phyloP scores from a whole-genome alignment of 1,140 invertebrate genomes.

The Heliconius nattereri region DNA sequence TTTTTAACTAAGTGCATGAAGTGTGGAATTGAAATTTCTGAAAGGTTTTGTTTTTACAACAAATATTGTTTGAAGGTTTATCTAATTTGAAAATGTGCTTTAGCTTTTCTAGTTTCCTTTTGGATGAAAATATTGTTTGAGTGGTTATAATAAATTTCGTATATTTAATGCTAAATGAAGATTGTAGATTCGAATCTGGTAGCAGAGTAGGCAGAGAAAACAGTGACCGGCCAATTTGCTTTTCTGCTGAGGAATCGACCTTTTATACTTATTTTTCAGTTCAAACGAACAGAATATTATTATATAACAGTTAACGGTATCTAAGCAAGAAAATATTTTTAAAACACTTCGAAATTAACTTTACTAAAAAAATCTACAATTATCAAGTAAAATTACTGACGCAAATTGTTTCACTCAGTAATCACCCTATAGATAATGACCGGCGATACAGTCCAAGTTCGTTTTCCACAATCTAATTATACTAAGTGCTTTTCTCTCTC shows the following conservation, averaged over 20 bases:
- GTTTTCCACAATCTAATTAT: constrained; percentile 76
- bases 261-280: too few relatives aligned
- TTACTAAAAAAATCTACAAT: neutral
- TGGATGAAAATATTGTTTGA: neutral
- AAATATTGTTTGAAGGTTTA: constrained; percentile 12
- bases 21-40: constrained; percentile 9
- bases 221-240: too few relatives aligned
- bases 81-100: constrained; percentile 7
- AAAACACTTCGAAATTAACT: neutral
- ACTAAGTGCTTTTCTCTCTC: constrained; percentile 73
- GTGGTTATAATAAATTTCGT: neutral
- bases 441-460: constrained; percentile 51
- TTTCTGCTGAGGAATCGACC: too few relatives aligned
- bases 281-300: too few relatives aligned
- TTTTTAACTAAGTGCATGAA: constrained; percentile 15
- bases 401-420: neutral
- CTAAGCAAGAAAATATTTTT: too few relatives aligned
- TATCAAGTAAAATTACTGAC: neutral
- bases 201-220: too few relatives aligned
- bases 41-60: constrained; percentile 8
- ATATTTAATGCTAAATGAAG: neutral
- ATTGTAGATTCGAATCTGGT: neutral
- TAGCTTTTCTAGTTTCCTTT: neutral
- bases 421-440: constrained; percentile 55
- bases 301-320: too few relatives aligned